Evolutionary conservation across 2,113 vertebrate genomes (phyloP).

Genomic region (Microcebus tavaratra): DNA sequence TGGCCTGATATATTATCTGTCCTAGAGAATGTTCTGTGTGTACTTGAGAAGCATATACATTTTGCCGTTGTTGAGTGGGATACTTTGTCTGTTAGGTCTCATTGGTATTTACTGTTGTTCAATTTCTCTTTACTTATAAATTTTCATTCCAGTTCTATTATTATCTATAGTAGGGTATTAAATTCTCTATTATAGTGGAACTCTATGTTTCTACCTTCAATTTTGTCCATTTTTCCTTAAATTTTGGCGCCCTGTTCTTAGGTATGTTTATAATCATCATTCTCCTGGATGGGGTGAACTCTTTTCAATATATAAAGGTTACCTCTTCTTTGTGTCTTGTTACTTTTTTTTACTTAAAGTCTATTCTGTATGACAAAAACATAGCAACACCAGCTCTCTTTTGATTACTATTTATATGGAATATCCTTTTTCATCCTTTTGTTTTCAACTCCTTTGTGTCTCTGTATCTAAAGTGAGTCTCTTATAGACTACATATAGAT

Average conservation of each 20-base stretch:
- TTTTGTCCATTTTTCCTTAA: background rate
- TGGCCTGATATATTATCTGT: background rate
- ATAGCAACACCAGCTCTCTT: background rate
- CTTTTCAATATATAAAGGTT: background rate
- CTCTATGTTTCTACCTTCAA: too few species aligned
- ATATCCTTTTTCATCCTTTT: background rate
- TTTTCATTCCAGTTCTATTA: background rate
- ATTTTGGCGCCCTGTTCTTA: background rate
- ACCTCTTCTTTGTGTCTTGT: background rate
- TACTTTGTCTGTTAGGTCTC: background rate
- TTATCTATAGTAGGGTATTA: background rate
- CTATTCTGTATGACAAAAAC: background rate
- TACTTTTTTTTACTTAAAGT: background rate
- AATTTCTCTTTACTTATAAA: background rate
- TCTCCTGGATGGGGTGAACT: background rate
- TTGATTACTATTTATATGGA: background rate
- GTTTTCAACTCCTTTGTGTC: background rate
- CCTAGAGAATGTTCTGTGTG: background rate
- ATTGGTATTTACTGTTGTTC: background rate
- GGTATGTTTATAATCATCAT: background rate
- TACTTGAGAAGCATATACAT: background rate
- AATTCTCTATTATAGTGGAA: background rate
- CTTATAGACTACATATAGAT: background rate
- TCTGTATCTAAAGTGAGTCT: background rate
- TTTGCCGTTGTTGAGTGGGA: background rate